phyloP scores from a whole-genome alignment of 2,888 invertebrate species.

The Ctena decussata region DNA sequence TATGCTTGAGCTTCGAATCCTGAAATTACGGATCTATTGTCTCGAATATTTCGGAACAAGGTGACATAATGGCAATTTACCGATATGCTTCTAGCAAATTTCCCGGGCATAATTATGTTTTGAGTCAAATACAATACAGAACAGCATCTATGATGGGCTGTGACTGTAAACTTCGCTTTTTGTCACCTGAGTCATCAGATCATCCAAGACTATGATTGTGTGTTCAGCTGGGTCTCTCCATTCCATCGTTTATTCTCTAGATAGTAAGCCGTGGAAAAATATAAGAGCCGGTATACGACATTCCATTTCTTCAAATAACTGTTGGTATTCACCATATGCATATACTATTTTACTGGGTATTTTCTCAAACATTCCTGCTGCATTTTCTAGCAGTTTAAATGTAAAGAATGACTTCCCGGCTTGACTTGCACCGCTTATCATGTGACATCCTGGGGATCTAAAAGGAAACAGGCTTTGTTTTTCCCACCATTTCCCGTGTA shows the following conservation, averaged over 20 bases:
- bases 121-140: conserved; percentile 30
- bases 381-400: conserved; percentile 11
- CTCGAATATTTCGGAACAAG: conserved; percentile 30
- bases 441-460: background rate
- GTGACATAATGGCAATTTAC: conserved; percentile 28
- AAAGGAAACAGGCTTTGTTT: conserved; percentile 1
- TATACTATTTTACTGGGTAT: conserved; percentile 20
- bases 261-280: conserved; percentile 20
- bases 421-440: conserved; percentile 6
- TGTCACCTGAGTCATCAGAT: conserved; percentile 9
- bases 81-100: conserved; percentile 30
- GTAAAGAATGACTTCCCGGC: conserved; percentile 17
- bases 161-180: conserved; percentile 17
- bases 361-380: conserved; percentile 16
- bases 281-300: background rate
- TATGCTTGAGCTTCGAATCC: conserved; percentile 26
- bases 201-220: conserved; percentile 24
- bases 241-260: conserved; percentile 19
- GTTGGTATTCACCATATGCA: too few relatives aligned
- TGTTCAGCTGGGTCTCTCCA: conserved; percentile 9
- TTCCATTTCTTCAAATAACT: conserved; percentile 28
- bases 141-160: conserved; percentile 23
- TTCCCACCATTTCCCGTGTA: conserved; percentile 14
- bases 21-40: conserved; percentile 6
- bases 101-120: conserved; percentile 28